These are phyloP conservation scores for Reinhardtius hippoglossoides DNA, from an alignment of 2,113 vertebrate species.

Conservation along the genomic window DNA sequence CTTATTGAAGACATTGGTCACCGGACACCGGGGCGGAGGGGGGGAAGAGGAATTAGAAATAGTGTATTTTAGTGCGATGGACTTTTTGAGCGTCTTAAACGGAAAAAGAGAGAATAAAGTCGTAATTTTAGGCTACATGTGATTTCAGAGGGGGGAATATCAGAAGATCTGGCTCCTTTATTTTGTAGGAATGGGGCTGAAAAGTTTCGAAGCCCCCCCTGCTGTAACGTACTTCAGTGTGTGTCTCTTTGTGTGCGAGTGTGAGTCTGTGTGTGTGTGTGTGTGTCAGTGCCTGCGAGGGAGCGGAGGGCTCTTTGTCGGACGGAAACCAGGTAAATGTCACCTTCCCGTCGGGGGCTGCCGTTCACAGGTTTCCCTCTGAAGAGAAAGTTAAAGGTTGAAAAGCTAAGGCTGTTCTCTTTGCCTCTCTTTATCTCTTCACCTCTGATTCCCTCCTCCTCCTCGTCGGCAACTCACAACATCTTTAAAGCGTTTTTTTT, in stretches of 20 bases:
- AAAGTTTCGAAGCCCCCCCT: neutral
- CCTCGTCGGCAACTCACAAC: neutral
- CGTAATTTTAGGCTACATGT: too few species aligned
- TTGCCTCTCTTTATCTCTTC: neutral
- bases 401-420: neutral
- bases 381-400: neutral
- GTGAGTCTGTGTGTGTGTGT: neutral
- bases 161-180: too few species aligned
- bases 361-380: neutral
- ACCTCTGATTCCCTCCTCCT: neutral
- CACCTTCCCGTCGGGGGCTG: neutral
- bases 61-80: too few species aligned
- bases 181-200: neutral
- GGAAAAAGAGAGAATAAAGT: too few species aligned
- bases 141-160: too few species aligned
- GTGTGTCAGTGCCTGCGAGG: neutral
- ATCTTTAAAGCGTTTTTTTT: too few species aligned
- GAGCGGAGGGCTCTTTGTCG: neutral
- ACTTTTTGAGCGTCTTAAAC: too few species aligned
- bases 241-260: neutral
- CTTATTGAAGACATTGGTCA: too few species aligned
- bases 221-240: neutral
- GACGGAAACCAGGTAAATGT: neutral
- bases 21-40: too few species aligned
- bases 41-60: too few species aligned